Base-by-base conservation (phyloP, 2,888 invertebrate genomes). In the Steromphala cineraria region DNA sequence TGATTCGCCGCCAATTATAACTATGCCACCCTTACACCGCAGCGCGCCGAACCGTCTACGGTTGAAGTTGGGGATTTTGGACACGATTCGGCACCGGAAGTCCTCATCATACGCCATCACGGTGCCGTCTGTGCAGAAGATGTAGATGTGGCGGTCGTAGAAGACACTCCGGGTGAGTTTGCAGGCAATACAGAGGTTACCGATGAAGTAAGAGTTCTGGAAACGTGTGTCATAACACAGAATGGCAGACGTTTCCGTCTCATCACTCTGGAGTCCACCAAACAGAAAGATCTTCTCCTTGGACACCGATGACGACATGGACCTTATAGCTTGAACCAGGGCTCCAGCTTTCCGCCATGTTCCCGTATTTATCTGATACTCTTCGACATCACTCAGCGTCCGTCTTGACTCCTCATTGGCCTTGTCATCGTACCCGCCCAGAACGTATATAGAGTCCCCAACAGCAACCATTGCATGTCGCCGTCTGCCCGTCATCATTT, bases 351-450 rank as follows among this genome's bases (percentile, higher is more conserved):
- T 74, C 4, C 82, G 67, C 88, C 89, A 88, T 0, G 84, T 80
- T 28, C 85, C 80, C 24, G 87, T 84, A 67, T 83, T 84, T 71
- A 89, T 88, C 28, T 85, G 80, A 62, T 88, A 89, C 79, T 88
- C 88, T 17, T 87, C 86, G 8, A 89, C 85, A 24, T 86, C 85
- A 10, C 80, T 80, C 8, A 89, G 79, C 0, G 88, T 89, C 31
- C 85, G 80, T 2, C 82, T 76, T 5, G 83, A 76, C 78, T 88
- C 89, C 10, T 88, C 88, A 55, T 83, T 88, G 53, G 84, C 83
- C 80, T 84, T 86, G 84, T 89, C 89, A 80, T 89, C 88, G 80
- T 86, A 89, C 7, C 89, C 89, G 5, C 89, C 89, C 24, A 89
- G 82, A 21, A 87, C 86, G 71, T 80, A 88, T 0, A 89, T 78